phyloP scores from a whole-genome alignment of 2,888 invertebrate species.

The Sympetrum striolatum region DNA sequence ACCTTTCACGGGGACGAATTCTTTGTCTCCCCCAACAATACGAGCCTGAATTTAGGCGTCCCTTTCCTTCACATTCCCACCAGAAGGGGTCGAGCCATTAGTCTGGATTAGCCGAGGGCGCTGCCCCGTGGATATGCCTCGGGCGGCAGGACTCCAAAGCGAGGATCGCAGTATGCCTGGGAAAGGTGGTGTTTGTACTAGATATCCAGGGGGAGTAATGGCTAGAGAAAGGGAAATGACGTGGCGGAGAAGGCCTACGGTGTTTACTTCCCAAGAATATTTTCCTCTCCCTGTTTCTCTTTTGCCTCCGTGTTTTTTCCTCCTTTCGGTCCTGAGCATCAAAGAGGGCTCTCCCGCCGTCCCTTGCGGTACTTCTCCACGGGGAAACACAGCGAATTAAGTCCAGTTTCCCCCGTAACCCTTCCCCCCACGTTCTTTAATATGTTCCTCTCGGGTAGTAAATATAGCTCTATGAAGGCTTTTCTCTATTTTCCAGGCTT shows the following conservation, averaged over 20 bases:
- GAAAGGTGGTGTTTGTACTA: background rate
- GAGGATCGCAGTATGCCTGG: background rate
- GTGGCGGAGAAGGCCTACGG: background rate
- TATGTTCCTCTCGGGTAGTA: background rate
- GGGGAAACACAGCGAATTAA: background rate
- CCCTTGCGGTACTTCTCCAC: background rate
- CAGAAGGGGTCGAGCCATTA: background rate
- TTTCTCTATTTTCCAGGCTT: no score
- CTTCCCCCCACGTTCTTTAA: background rate
- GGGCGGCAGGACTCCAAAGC: background rate
- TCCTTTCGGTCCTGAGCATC: background rate
- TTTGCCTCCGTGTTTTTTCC: background rate
- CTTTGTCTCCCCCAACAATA: background rate
- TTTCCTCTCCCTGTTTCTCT: background rate
- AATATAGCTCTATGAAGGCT: no score
- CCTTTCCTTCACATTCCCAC: background rate
- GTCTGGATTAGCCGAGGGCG: background rate
- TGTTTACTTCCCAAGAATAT: background rate
- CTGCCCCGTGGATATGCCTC: background rate
- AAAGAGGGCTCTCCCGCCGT: background rate
- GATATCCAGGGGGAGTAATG: background rate
- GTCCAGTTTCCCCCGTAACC: background rate
- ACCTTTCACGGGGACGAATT: no score
- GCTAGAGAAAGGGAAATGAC: background rate
- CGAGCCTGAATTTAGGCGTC: background rate